phyloP scores from a whole-genome alignment of 1,140 invertebrate species.

The Bombus impatiens region DNA sequence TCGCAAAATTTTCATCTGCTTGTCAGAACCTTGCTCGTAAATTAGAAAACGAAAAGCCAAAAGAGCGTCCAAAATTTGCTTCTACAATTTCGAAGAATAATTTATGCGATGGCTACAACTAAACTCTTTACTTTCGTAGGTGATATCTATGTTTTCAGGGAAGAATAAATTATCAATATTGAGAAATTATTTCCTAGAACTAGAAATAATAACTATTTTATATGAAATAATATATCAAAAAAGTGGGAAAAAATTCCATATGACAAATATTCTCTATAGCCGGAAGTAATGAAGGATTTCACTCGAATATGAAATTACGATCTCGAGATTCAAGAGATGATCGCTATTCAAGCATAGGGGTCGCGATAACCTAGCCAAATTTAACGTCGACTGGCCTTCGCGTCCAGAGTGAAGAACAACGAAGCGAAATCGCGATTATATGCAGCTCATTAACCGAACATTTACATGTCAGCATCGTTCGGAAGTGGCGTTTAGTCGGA shows the following conservation, averaged over 20 bases:
- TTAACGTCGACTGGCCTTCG: neutral
- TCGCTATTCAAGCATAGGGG: no score
- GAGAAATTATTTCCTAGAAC: neutral
- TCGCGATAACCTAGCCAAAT: neutral
- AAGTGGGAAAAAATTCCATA: neutral
- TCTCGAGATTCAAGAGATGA: neutral
- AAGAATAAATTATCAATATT: neutral
- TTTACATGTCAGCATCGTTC: slow-evolving; percentile 50
- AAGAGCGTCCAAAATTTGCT: neutral
- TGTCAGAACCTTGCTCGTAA: neutral
- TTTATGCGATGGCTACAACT: neutral
- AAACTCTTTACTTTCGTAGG: neutral
- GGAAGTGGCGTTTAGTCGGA: slow-evolving; percentile 35
- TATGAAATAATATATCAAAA: neutral
- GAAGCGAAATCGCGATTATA: slow-evolving; percentile 43
- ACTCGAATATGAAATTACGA: neutral
- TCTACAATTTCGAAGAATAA: neutral
- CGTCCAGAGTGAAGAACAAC: neutral
- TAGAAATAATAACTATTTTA: no score
- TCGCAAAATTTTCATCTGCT: neutral
- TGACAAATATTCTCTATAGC: neutral
- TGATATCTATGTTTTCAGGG: neutral
- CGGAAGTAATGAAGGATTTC: no score
- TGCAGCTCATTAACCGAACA: slow-evolving; percentile 52
- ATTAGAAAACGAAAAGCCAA: neutral